Evolutionary conservation across 2,113 vertebrate species (phyloP).

Genomic region (Myotis yumanensis): DNA sequence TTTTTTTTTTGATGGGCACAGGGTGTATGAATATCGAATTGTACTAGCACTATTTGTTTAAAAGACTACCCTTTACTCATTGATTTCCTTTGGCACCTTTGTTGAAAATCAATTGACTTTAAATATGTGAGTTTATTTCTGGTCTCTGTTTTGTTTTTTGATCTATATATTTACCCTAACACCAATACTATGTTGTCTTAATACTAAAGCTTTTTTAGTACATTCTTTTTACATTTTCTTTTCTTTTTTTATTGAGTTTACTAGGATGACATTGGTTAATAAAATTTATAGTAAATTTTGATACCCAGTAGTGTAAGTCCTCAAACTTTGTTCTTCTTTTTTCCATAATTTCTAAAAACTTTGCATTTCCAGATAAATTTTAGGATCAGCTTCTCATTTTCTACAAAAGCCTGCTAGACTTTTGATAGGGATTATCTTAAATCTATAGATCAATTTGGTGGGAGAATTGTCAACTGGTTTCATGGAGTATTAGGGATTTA

Average conservation of each 20-base stretch:
- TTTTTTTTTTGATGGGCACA: not conserved
- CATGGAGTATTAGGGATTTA: slow-evolving; percentile 32
- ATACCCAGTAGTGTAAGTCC: not conserved
- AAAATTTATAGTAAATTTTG: not conserved
- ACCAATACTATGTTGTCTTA: not conserved
- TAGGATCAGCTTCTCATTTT: slow-evolving; percentile 47
- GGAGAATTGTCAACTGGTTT: slow-evolving; percentile 41
- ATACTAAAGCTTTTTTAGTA: not conserved
- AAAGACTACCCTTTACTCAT: not conserved
- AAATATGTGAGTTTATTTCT: slow-evolving; percentile 52
- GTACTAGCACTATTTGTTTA: slow-evolving; percentile 1
- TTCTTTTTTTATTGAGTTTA: not conserved
- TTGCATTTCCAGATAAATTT: slow-evolving; percentile 29
- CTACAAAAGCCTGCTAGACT: not conserved
- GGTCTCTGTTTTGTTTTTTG: not conserved
- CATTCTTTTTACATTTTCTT: not conserved
- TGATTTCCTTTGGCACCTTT: not conserved
- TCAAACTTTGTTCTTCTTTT: not conserved
- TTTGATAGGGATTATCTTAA: slow-evolving; percentile 48
- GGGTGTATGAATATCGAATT: not conserved
- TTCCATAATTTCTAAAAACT: slow-evolving; percentile 46
- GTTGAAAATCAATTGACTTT: slow-evolving; percentile 17
- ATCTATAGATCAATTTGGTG: not conserved
- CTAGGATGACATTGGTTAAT: not conserved
- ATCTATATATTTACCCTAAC: not conserved